These are phyloP conservation scores for Notocelia uddmanniana DNA, from an alignment of 2,888 invertebrate genomes.

Conservation along the genomic window DNA sequence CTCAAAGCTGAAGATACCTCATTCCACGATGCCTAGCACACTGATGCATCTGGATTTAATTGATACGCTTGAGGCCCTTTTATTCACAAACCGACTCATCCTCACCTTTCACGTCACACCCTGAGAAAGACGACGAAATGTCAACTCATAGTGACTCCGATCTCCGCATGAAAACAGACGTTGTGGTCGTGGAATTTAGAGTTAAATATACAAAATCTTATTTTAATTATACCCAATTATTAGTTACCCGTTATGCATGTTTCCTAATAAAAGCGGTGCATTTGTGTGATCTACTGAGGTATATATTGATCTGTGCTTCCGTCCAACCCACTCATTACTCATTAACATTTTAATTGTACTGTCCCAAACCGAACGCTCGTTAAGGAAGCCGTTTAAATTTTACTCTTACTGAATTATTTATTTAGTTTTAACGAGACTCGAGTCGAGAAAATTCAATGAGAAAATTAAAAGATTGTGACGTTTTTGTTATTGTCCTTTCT, in stretches of 20 bases:
- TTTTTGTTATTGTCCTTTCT: not conserved
- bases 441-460: conserved; percentile 15
- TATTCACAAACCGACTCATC: too few species aligned
- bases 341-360: conserved; percentile 43
- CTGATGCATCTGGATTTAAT: too few species aligned
- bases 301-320: not conserved
- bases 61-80: too few species aligned
- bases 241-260: not conserved
- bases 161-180: too few species aligned
- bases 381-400: conserved; percentile 43
- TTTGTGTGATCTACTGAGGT: not conserved
- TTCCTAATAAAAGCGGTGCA: not conserved
- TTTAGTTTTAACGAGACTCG: conserved; percentile 41
- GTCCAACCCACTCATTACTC: conserved; percentile 35
- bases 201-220: too few species aligned
- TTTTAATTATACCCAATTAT: not conserved
- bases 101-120: too few species aligned
- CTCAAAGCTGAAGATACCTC: too few species aligned
- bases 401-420: conserved; percentile 45
- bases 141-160: too few species aligned
- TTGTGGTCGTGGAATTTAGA: not conserved
- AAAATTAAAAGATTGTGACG: conserved; percentile 10
- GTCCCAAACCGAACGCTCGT: conserved; percentile 39
- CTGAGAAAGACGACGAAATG: too few species aligned
- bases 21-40: too few species aligned